A percentile compares a stretch with the other conserved stretches of the same genome.
Evolutionary conservation across 2,113 vertebrate species (phyloP).

Genomic region (Shinisaurus crocodilurus): DNA sequence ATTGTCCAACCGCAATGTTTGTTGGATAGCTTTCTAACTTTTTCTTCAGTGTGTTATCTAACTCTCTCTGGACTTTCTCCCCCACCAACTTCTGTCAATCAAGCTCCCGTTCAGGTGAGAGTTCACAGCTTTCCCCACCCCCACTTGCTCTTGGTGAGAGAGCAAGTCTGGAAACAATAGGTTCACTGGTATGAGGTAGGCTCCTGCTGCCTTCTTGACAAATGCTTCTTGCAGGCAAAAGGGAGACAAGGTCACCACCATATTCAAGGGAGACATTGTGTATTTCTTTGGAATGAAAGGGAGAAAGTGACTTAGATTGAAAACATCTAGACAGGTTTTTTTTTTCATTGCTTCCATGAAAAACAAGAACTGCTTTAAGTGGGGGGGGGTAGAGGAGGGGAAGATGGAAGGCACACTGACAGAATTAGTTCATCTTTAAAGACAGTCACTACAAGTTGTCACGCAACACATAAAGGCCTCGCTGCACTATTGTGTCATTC

Average conservation of each 20-base stretch:
- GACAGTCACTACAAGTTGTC: neutral
- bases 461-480: neutral
- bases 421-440: slow-evolving; percentile 14
- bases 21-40: slow-evolving; percentile 15
- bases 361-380: neutral
- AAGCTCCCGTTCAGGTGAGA: slow-evolving; percentile 11
- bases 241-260: neutral
- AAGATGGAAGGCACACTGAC: slow-evolving; percentile 23
- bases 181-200: slow-evolving; percentile 28
- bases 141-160: neutral
- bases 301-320: slow-evolving; percentile 10
- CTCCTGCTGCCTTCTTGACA: slow-evolving; percentile 9
- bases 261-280: slow-evolving; percentile 23
- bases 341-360: slow-evolving; percentile 25
- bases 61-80: slow-evolving; percentile 20
- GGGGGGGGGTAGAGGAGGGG: neutral
- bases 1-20: neutral
- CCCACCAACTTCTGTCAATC: slow-evolving; percentile 22
- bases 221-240: slow-evolving; percentile 43
- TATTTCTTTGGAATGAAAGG: slow-evolving; percentile 34
- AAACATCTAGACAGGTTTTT: slow-evolving; percentile 20
- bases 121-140: neutral
- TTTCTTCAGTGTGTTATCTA: slow-evolving; percentile 41
- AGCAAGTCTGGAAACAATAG: slow-evolving; percentile 39
- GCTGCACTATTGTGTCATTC: neutral